Evolutionary conservation across 1,140 invertebrate species (phyloP).

Genomic region (Galendromus occidentalis): DNA sequence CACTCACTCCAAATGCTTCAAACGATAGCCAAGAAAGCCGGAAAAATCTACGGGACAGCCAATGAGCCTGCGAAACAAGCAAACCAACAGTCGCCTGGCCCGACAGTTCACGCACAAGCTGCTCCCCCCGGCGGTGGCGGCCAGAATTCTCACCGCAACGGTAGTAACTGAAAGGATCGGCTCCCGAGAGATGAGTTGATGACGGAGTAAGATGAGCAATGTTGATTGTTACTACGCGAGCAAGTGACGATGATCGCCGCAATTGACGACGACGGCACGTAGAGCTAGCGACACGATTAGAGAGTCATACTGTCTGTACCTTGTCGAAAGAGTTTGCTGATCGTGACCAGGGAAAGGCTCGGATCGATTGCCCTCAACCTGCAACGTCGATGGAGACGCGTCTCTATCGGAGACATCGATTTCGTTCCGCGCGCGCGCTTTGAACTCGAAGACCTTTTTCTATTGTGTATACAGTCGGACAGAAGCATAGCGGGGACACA

Average conservation of each 20-base stretch:
- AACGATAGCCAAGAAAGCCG: slow-evolving; percentile 85
- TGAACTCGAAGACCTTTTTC: too few relatives aligned
- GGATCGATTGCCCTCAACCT: too few relatives aligned
- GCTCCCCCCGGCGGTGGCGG: neutral
- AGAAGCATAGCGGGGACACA: too few relatives aligned
- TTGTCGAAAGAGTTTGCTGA: too few relatives aligned
- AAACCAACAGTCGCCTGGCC: neutral
- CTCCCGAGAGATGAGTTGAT: neutral
- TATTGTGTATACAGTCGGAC: too few relatives aligned
- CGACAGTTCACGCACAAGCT: neutral
- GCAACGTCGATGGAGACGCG: too few relatives aligned
- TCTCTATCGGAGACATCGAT: too few relatives aligned
- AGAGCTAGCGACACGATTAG: too few relatives aligned
- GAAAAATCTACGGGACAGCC: slow-evolving; percentile 79
- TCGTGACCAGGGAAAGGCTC: too few relatives aligned
- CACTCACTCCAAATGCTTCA: slow-evolving; percentile 71
- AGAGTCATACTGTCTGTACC: too few relatives aligned
- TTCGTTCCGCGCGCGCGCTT: too few relatives aligned
- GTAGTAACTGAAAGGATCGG: neutral
- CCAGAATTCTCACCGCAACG: neutral
- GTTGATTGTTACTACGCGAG: neutral
- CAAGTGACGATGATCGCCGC: neutral
- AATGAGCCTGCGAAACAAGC: slow-evolving; percentile 6
- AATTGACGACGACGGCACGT: too few relatives aligned
- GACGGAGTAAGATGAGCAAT: neutral